Evolutionary conservation across 2,797 vertebrate species (phyloP).

Genomic region (Falco berigora): DNA sequence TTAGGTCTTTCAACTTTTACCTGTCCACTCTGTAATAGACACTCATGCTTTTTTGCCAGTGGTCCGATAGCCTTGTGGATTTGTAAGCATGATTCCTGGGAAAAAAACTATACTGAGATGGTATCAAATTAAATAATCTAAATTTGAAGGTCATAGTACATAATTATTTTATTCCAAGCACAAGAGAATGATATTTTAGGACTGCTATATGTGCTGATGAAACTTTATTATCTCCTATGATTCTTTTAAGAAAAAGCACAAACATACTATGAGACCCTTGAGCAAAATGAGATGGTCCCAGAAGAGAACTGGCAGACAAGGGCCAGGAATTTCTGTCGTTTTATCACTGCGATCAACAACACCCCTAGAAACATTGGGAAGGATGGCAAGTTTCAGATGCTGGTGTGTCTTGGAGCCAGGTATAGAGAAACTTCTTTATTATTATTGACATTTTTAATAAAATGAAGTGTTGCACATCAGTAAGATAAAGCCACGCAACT

Average conservation of each 20-base stretch:
- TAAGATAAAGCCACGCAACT: neutral
- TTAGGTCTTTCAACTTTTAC: neutral
- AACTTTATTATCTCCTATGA: neutral
- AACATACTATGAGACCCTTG: conserved; percentile 91
- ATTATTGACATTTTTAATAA: neutral
- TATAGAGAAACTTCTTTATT: conserved; percentile 46
- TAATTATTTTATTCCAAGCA: neutral
- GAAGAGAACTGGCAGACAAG: conserved; percentile 95
- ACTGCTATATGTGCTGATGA: neutral
- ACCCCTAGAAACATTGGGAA: conserved; percentile 96
- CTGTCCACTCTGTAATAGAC: neutral
- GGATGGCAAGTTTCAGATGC: conserved; percentile 99
- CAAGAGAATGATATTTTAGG: neutral
- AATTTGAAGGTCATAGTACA: neutral
- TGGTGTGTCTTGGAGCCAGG: conserved; percentile 98
- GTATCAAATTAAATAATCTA: neutral
- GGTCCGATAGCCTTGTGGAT: neutral
- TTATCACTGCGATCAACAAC: conserved; percentile 92
- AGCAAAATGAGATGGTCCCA: conserved; percentile 82
- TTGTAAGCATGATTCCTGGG: neutral
- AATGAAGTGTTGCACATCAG: neutral
- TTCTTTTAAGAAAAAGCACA: conserved; percentile 90
- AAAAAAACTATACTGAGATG: neutral
- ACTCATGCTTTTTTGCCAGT: neutral
- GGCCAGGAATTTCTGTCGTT: conserved; percentile 91